Evolutionary conservation across 2,888 invertebrate genomes (phyloP).

Genomic region (Drosophila emarginata): DNA sequence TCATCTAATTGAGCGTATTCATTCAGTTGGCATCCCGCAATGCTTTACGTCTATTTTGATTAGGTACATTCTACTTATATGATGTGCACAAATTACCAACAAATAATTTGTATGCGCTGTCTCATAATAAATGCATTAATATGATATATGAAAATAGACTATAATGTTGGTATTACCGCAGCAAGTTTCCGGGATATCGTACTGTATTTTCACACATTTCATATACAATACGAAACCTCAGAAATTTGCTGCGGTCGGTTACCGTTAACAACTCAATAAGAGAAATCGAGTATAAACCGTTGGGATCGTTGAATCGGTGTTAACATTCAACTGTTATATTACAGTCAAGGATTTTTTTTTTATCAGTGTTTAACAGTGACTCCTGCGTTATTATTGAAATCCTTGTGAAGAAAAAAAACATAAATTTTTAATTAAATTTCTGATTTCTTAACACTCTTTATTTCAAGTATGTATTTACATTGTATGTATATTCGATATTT

Average conservation of each 20-base stretch:
- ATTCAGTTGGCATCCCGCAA: background rate
- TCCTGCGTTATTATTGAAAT: slow-evolving; percentile 40
- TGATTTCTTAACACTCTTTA: slow-evolving; percentile 51
- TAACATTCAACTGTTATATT: slow-evolving; percentile 45
- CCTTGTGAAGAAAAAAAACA: background rate
- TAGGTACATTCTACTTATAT: slow-evolving; percentile 19
- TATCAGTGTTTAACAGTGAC: slow-evolving; percentile 36
- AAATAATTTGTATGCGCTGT: no score
- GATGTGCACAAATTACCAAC: no score
- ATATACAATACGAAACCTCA: slow-evolving; percentile 35
- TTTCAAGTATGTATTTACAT: slow-evolving; percentile 35
- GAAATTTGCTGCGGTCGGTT: slow-evolving; percentile 36
- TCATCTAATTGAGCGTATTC: slow-evolving; percentile 4
- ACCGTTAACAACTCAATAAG: slow-evolving; percentile 14
- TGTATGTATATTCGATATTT: background rate
- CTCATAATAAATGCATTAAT: no score
- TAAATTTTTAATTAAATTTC: slow-evolving; percentile 4
- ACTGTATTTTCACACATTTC: slow-evolving; percentile 22
- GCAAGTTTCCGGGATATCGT: slow-evolving; percentile 34
- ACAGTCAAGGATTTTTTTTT: no score
- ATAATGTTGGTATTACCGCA: slow-evolving; percentile 26
- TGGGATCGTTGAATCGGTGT: slow-evolving; percentile 8
- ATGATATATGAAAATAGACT: slow-evolving; percentile 19
- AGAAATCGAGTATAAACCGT: background rate
- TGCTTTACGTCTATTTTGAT: background rate